Percentiles rank a stretch among this genome's conserved stretches.
Conservation (phyloP, 2,113 vertebrate genomes). For the Macquaria ambigua region DNA sequence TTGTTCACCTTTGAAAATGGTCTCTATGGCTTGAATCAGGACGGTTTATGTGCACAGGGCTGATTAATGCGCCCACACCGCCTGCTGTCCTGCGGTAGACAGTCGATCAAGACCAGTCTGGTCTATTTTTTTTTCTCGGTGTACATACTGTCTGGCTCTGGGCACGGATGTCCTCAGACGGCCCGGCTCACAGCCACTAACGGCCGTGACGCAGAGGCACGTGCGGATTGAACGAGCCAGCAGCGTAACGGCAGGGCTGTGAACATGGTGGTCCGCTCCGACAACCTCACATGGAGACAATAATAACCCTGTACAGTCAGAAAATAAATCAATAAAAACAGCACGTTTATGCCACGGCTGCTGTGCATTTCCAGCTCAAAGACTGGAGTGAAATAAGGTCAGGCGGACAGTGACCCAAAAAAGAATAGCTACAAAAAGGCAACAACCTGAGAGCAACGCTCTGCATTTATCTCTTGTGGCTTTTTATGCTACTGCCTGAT, state of each 20-base stretch:
- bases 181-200: slow-evolving; percentile 47
- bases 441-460: too few species aligned
- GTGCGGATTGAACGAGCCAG: slow-evolving; percentile 45
- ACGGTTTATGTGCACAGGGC: background rate
- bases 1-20: background rate
- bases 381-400: slow-evolving; percentile 22
- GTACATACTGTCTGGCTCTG: slow-evolving; percentile 53
- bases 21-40: background rate
- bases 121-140: background rate
- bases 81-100: slow-evolving; percentile 33
- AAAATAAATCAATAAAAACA: background rate
- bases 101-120: slow-evolving; percentile 14
- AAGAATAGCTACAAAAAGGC: too few species aligned
- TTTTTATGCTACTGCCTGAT: background rate
- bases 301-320: background rate
- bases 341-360: slow-evolving; percentile 1
- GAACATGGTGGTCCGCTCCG: background rate
- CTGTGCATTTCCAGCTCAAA: background rate
- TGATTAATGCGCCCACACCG: background rate
- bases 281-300: background rate
- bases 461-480: background rate
- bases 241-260: background rate
- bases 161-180: slow-evolving; percentile 72
- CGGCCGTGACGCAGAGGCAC: slow-evolving; percentile 72
- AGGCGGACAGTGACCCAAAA: background rate